Base-by-base conservation (phyloP, 2,113 vertebrate species). In the Leptobrachium ailaonicum region DNA sequence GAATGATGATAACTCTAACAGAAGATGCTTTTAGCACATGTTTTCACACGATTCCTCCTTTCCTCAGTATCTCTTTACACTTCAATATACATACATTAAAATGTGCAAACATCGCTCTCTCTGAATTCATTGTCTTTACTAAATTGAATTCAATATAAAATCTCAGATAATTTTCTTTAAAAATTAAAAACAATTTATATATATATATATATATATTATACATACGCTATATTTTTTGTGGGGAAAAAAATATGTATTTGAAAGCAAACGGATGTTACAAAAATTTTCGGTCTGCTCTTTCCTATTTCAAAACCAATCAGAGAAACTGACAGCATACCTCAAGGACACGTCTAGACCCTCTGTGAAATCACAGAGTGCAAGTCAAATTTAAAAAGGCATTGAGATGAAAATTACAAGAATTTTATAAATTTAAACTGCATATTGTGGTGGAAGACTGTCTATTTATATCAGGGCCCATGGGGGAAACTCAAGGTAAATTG, bases 401-500 rank as follows among this genome's bases (percentile, higher is more conserved):
- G 78, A 68, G 71, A 74, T 80, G 78, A 80, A 80, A 74, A 80
- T 74, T 67, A 80, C 78, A 74, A 73, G 64, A 74, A 74, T 80
- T 80, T 73, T 74, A 74, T 68, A 80, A 73, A 80, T 80, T 60
- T 80, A 80, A 74, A 80, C 71, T 73, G 63, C 43, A 8, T 50
- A 68, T 80, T 80, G 64, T 80, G 71, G 71, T 43, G 43, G 64
- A 80, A 74, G 71, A 74, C n/a, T 41, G 41, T 80, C 60, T 80
- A 80, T 80, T 80, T 80, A 74, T 74, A 80, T 74, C 71, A 44
- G 8, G 58, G 64, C 71, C 71, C 78, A 72, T 45, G 78, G 78
- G 20, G 78, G 60, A 47, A 73, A 74, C 71, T 44, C 41, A 4
- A 73, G 78, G 60, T 74, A 80, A 74, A 80, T 80, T 80, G 78